Conservation (phyloP, 2,797 vertebrate genomes). For the Brachyalestes nurse region DNA sequence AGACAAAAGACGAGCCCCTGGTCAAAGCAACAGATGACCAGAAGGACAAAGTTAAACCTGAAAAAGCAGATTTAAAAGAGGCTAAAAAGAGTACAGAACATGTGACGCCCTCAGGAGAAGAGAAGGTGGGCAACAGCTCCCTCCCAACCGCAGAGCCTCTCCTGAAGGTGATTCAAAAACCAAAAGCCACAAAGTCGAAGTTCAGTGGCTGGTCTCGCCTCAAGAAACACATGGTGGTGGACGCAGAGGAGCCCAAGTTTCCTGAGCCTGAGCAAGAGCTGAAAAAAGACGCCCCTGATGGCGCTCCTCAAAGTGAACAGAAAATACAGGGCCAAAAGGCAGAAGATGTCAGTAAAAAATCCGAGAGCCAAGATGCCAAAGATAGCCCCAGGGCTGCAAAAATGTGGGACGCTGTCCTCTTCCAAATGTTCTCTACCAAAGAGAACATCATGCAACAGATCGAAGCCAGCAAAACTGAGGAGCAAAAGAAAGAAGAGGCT, state of each 20-base stretch:
- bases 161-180: slow-evolving; percentile 71
- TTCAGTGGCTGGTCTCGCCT: slow-evolving; percentile 88
- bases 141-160: slow-evolving; percentile 63
- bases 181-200: slow-evolving; percentile 74
- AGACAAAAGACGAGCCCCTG: slow-evolving; percentile 41
- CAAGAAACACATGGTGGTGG: slow-evolving; percentile 89
- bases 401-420: slow-evolving; percentile 94
- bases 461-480: slow-evolving; percentile 72
- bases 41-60: slow-evolving; percentile 45
- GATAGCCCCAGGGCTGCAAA: slow-evolving; percentile 77
- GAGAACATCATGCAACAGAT: slow-evolving; percentile 78
- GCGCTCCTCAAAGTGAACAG: slow-evolving; percentile 45
- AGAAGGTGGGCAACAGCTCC: slow-evolving; percentile 29
- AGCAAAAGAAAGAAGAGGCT: slow-evolving; percentile 56
- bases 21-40: slow-evolving; percentile 45
- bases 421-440: slow-evolving; percentile 85
- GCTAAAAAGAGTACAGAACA: slow-evolving; percentile 50
- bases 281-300: slow-evolving; percentile 55
- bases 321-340: slow-evolving; percentile 41
- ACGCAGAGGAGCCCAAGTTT: slow-evolving; percentile 77
- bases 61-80: slow-evolving; percentile 38
- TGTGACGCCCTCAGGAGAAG: slow-evolving; percentile 41
- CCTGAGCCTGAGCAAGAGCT: slow-evolving; percentile 62
- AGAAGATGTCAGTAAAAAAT: slow-evolving; percentile 45
- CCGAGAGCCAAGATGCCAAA: slow-evolving; percentile 42